Evolutionary conservation across 2,888 invertebrate species (phyloP), one percentile per base, ranked within the genome.

Genomic region (Morpho deidamia): DNA sequence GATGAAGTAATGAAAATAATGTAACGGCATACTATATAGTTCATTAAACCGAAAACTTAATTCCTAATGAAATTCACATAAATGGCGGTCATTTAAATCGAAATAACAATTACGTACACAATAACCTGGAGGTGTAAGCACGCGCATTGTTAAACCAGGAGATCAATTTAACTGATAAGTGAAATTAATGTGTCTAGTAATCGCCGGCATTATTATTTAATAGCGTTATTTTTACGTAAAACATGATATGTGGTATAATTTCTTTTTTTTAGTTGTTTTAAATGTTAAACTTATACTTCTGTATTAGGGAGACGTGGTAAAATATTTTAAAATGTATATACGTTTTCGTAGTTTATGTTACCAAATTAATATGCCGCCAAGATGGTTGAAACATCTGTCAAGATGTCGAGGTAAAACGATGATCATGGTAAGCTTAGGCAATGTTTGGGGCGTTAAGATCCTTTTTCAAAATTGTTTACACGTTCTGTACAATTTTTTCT

Each of bases 101-200:
- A 44, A 56, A 48, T 52, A 56, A 52, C 47, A 45, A 56, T 56
- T 49, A 49, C 40, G 41, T 39, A 39, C 39, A 55, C 51, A 55
- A 50, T 55, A 42, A 50, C 38, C 12, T 45, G 32, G 37, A 51
- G 43, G 51, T 51, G 37, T 51, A 38, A 50, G 46, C 42, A 40
- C 41, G 44, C 14, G 44, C 52, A 56, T 45, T 49, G 52, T 52
- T 55, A 33, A 9, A 38, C 11, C 40, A 32, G 10, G 11, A 39
- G 55, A 55, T 55, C 47, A 37, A 47, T 51, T 51, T 34, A 10
- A 51, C 11, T 34, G 55, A 55, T 55, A 51, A 51, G 34, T 45
- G 11, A 50, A 48, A 51, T 44, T 51, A 55, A 55, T 47, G 43
- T 47, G 44, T 40, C 42, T 50, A 49, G 49, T 49, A 49, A 49